Conservation (phyloP, 1,140 invertebrate genomes). For the Latrodectus geometricus region DNA sequence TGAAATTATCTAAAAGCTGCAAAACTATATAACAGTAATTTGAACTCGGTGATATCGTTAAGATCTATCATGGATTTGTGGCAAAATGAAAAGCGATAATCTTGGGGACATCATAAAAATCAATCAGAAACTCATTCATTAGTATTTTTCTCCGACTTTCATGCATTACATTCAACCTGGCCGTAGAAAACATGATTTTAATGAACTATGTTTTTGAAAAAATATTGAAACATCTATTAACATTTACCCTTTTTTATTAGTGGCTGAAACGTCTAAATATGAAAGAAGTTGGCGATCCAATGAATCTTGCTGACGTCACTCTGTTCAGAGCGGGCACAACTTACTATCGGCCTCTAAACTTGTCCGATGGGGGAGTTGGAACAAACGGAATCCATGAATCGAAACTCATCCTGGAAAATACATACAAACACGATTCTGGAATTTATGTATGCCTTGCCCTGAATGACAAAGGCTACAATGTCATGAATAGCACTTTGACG, state of each 20-base stretch:
- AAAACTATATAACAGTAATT: too few species aligned
- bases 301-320: neutral
- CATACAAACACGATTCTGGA: constrained; percentile 76
- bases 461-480: constrained; percentile 66
- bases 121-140: too few species aligned
- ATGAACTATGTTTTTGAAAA: too few species aligned
- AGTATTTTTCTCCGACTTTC: too few species aligned
- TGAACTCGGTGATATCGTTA: too few species aligned
- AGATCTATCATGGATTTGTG: too few species aligned
- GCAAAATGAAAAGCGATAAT: too few species aligned
- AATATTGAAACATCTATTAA: too few species aligned
- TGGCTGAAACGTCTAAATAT: constrained; percentile 40
- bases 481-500: constrained; percentile 30
- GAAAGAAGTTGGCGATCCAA: constrained; percentile 13
- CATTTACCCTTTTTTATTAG: neutral
- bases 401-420: constrained; percentile 63
- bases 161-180: too few species aligned
- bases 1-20: too few species aligned
- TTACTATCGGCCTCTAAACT: constrained; percentile 24
- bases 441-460: constrained; percentile 77
- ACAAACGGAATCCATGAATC: constrained; percentile 22
- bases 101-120: too few species aligned
- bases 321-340: constrained; percentile 29
- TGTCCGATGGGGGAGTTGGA: neutral
- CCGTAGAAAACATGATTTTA: too few species aligned